Evolutionary conservation across 2,113 vertebrate species (phyloP), one percentile per base, ranked within the genome.

Genomic region (Chascanopsetta lugubris): DNA sequence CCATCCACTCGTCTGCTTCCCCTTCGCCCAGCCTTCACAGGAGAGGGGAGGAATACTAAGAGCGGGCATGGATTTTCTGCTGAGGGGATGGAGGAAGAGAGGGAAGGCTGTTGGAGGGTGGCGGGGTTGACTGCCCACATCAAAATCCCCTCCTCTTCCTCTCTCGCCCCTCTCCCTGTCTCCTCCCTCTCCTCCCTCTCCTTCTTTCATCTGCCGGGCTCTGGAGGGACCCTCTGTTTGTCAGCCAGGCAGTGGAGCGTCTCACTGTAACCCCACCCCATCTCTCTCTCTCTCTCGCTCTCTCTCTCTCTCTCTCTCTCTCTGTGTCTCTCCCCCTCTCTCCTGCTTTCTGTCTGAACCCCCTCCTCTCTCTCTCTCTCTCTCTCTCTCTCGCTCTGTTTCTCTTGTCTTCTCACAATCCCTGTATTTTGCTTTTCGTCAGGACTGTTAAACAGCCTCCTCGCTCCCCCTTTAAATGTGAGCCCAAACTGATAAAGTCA

Each of bases 31-130:
- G 87, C 77, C 82, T 85, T 87, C 70, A 74, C 67, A 72, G 75
- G 85, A 86, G 85, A 87, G 69, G 89, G 84, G 62, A 89, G 87
- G 92, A 93, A 93, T 93, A 91, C 90, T 92, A 93, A 89, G 88
- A 84, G 82, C 64, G 40, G 61, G 87, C 86, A 91, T 90, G 88
- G 90, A 88, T 90, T 91, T 91, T 92, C 86, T 89, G 85, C 80
- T 87, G 36, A 53, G 18, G 53, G 69, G 83, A 72, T 46, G 71
- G 83, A 68, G 51, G 74, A 46, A 53, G 66, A 48, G 77, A 61
- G 69, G 50, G 46, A 32, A 69, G 69, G 76, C 71, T 79, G 84
- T 76, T 76, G 72, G 71, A 75, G 83, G 64, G 69, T 82, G 66
- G 74, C 45, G 82, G 87, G 86, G 80, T 85, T 75, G 79, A 81